A percentile compares a stretch with the other conserved stretches of the same genome.
Conservation (phyloP, 2,888 invertebrate genomes). For the Alcis repandata region DNA sequence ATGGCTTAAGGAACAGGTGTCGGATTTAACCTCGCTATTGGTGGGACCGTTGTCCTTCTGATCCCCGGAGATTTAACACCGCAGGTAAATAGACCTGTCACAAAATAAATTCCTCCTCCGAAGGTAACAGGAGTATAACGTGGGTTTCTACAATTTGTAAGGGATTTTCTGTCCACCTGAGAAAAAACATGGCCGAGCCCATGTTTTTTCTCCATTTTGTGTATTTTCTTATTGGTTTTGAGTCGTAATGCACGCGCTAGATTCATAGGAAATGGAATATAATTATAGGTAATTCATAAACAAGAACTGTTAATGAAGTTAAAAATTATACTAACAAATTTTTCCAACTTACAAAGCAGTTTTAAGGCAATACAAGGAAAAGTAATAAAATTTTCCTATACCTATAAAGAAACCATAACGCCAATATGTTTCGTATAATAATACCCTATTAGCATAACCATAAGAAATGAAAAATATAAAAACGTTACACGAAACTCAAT, state of each 20-base stretch:
- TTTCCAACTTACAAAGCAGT: neutral
- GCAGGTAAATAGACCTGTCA: slow-evolving; percentile 63
- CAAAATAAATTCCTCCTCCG: slow-evolving; percentile 46
- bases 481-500: neutral
- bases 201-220: slow-evolving; percentile 8
- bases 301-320: too few species aligned
- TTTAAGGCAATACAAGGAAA: neutral
- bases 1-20: slow-evolving; percentile 41
- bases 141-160: slow-evolving; percentile 35
- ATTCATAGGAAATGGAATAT: neutral
- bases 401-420: neutral
- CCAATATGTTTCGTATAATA: neutral
- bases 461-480: neutral
- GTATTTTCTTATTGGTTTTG: too few species aligned
- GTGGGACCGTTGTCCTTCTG: slow-evolving; percentile 51
- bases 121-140: slow-evolving; percentile 14
- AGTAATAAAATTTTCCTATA: neutral
- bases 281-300: neutral
- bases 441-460: slow-evolving; percentile 6
- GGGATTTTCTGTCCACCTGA: slow-evolving; percentile 38
- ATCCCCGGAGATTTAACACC: slow-evolving; percentile 56
- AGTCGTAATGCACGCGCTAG: neutral
- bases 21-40: slow-evolving; percentile 46
- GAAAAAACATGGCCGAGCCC: neutral
- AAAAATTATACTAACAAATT: too few species aligned